Percentiles rank a stretch among this genome's conserved stretches.
Evolutionary conservation across 2,113 vertebrate genomes (phyloP).

Genomic region (Pogona vitticeps): DNA sequence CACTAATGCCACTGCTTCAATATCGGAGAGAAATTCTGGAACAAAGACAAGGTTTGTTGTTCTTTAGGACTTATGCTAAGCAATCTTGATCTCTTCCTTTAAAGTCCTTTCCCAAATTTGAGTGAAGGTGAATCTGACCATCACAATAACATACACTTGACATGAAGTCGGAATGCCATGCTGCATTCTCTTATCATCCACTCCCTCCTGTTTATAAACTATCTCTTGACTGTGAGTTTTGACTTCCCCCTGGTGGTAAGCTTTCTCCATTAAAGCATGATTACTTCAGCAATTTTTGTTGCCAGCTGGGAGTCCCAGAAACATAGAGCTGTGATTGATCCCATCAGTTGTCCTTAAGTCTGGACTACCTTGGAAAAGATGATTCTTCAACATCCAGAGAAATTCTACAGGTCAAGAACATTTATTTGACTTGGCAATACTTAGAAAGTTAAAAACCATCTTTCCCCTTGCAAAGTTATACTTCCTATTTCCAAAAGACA

Average conservation of each 20-base stretch:
- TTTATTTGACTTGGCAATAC: neutral
- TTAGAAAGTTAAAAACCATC: neutral
- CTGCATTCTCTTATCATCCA: neutral
- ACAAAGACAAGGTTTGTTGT: neutral
- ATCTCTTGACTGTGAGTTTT: neutral
- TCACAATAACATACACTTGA: neutral
- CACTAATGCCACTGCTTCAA: neutral
- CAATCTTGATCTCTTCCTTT: neutral
- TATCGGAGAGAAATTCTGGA: neutral
- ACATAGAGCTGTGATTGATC: too few relatives aligned
- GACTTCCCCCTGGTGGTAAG: neutral
- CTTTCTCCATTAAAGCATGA: neutral
- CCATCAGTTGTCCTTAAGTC: too few relatives aligned
- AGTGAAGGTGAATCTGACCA: neutral
- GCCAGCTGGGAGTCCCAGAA: neutral
- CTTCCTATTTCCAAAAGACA: neutral
- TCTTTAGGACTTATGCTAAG: neutral
- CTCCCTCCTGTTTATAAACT: neutral
- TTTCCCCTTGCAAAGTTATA: neutral
- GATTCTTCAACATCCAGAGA: neutral
- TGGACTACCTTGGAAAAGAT: too few relatives aligned
- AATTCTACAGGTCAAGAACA: neutral
- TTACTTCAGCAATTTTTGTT: neutral
- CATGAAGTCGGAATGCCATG: neutral
- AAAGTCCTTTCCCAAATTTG: neutral